Conservation (phyloP, 2,113 vertebrate species). For the Fukomys damarensis region DNA sequence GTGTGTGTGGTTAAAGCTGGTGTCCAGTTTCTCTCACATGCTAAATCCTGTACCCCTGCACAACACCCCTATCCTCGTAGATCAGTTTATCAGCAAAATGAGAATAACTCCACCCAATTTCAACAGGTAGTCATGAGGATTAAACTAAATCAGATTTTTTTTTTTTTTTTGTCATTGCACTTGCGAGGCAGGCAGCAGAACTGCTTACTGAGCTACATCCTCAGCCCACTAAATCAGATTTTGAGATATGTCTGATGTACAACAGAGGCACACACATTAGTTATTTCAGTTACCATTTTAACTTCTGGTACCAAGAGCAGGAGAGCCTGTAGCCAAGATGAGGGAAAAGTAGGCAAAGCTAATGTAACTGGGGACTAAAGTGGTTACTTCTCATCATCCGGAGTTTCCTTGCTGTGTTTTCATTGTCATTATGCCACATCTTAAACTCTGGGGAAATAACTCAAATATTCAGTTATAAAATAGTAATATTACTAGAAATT, state of each 20-base stretch:
- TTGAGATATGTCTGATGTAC: not conserved
- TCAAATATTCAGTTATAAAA: conserved; percentile 37
- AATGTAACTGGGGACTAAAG: not conserved
- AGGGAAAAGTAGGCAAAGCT: not conserved
- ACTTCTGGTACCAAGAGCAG: not conserved
- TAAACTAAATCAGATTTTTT: not conserved
- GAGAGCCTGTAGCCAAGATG: not conserved
- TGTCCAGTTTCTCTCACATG: fast-evolving
- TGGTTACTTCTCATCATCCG: not conserved
- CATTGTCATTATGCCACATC: not conserved
- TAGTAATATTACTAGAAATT: not conserved
- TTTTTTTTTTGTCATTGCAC: too few species aligned
- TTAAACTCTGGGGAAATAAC: not conserved
- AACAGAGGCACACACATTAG: not conserved
- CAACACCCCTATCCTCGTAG: not conserved
- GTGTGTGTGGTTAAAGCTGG: too few species aligned
- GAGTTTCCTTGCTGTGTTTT: not conserved
- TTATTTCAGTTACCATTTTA: not conserved
- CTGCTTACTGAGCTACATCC: too few species aligned
- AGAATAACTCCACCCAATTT: not conserved
- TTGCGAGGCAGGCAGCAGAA: too few species aligned
- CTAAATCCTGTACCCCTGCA: not conserved
- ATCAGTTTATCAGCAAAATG: not conserved
- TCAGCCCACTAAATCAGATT: not conserved
- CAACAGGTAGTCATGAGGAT: not conserved